Percentiles rank a stretch among this genome's conserved stretches.
Evolutionary conservation across 2,113 vertebrate genomes (phyloP).

Genomic region (Podocnemis expansa): DNA sequence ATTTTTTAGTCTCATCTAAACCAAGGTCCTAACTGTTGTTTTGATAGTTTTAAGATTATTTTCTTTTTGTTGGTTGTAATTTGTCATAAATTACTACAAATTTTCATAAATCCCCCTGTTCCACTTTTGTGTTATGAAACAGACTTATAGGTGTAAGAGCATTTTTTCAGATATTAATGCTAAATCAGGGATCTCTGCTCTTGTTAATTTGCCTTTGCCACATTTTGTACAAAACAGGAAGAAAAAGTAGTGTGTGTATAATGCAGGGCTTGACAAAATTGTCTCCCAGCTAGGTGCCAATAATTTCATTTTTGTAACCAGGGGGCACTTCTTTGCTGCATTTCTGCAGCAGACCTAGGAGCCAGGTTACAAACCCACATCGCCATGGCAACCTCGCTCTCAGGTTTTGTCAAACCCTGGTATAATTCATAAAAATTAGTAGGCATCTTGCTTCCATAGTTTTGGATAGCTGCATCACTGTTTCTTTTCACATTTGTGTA

Average conservation of each 20-base stretch:
- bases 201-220: background rate
- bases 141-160: background rate
- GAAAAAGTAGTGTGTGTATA: background rate
- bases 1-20: background rate
- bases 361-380: no score
- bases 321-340: no score
- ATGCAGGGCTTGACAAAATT: background rate
- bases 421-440: background rate
- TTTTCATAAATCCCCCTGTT: background rate
- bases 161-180: background rate
- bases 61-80: background rate
- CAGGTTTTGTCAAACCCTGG: no score
- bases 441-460: background rate
- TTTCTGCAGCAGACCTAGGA: no score
- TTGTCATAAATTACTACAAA: background rate
- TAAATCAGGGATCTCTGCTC: background rate
- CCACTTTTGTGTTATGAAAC: background rate
- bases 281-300: no score
- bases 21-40: background rate
- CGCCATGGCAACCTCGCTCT: no score
- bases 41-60: background rate
- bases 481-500: conserved; percentile 68
- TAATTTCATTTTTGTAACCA: no score
- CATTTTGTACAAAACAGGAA: background rate
- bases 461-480: background rate